phyloP scores from a whole-genome alignment of 2,888 invertebrate species.

The Flexamia atlantica region DNA sequence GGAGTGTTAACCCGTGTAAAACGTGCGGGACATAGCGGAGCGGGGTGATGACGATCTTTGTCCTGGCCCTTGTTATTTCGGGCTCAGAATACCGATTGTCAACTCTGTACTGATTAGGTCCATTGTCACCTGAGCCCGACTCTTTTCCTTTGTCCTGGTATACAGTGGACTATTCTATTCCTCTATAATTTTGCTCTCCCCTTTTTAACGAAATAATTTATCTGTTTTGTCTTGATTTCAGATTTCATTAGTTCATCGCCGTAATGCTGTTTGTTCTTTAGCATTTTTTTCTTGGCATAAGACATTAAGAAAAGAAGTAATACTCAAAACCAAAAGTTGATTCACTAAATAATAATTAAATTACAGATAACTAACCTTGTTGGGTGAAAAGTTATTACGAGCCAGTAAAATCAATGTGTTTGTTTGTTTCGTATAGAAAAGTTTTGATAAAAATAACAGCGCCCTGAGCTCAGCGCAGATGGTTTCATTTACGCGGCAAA shows the following conservation, averaged over 20 bases:
- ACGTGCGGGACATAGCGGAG: background rate
- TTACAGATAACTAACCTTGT: too few relatives aligned
- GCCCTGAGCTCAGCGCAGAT: slow-evolving; percentile 1
- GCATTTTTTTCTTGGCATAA: too few relatives aligned
- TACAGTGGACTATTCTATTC: too few relatives aligned
- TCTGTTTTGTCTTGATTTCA: too few relatives aligned
- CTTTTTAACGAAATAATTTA: too few relatives aligned
- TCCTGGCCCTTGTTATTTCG: slow-evolving; percentile 7
- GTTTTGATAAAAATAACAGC: slow-evolving; percentile 18
- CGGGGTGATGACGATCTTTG: slow-evolving; percentile 7
- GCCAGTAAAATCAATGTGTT: background rate
- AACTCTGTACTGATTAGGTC: background rate
- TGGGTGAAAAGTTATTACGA: too few relatives aligned
- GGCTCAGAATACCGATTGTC: background rate
- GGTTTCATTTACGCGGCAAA: slow-evolving; percentile 43
- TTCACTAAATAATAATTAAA: too few relatives aligned
- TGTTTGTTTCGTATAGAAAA: slow-evolving; percentile 17
- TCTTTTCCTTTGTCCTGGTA: background rate
- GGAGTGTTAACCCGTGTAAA: slow-evolving; percentile 21
- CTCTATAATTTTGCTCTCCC: too few relatives aligned
- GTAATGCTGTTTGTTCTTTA: too few relatives aligned
- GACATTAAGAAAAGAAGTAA: too few relatives aligned
- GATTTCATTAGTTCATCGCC: too few relatives aligned
- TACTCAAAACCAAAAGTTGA: too few relatives aligned
- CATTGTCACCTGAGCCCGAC: slow-evolving; percentile 19